These are phyloP conservation scores for Apamea crenata DNA, from an alignment of 2,888 invertebrate species.

Conservation along the genomic window DNA sequence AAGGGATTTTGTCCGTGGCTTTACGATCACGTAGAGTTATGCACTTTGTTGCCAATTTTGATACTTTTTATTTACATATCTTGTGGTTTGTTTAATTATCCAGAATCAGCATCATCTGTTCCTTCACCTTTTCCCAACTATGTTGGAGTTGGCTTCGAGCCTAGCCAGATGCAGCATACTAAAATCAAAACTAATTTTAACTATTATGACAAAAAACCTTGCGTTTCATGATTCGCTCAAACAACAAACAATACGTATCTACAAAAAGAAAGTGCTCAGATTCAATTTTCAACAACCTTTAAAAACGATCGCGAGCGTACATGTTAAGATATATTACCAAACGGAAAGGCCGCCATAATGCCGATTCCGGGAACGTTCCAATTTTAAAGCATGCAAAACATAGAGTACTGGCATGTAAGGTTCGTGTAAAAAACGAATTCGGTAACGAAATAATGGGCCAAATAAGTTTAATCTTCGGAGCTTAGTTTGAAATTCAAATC, in stretches of 20 bases:
- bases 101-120: not conserved
- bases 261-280: not conserved
- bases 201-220: no score
- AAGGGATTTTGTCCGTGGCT: constrained; percentile 4
- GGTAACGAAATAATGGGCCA: constrained; percentile 65
- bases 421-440: constrained; percentile 68
- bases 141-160: not conserved
- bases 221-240: no score
- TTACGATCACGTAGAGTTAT: not conserved
- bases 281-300: not conserved
- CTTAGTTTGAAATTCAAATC: constrained; percentile 74
- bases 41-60: no score
- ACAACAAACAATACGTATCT: no score
- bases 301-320: constrained; percentile 18
- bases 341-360: constrained; percentile 58
- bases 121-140: no score
- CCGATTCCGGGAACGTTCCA: constrained; percentile 53
- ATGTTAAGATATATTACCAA: constrained; percentile 61
- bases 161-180: not conserved
- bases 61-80: no score
- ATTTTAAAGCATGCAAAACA: constrained; percentile 60
- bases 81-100: not conserved
- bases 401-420: constrained; percentile 44
- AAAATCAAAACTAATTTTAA: not conserved
- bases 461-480: constrained; percentile 66